Conservation (phyloP, 2,888 invertebrate species). For the Drosophila percnosoma region DNA sequence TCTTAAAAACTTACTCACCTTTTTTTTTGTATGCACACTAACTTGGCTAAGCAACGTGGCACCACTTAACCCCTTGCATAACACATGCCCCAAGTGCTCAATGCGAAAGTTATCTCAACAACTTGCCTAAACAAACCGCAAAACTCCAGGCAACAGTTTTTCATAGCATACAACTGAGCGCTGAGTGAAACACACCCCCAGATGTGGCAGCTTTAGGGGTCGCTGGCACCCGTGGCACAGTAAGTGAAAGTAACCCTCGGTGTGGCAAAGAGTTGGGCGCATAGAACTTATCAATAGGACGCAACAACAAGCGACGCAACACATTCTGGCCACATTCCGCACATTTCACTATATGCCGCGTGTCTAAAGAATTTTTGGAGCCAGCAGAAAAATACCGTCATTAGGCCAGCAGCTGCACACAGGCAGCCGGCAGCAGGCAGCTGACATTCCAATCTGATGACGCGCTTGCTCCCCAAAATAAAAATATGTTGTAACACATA, state of each 20-base stretch:
- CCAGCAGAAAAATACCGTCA: slow-evolving; percentile 80
- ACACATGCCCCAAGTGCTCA: background rate
- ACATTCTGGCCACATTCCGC: slow-evolving; percentile 7
- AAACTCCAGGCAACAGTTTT: slow-evolving; percentile 21
- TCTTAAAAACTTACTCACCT: no score
- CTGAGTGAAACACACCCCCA: slow-evolving; percentile 2
- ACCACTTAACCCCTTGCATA: background rate
- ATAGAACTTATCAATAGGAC: slow-evolving; percentile 68
- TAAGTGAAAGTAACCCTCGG: slow-evolving; percentile 81
- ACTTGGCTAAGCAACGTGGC: slow-evolving; percentile 17
- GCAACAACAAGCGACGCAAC: slow-evolving; percentile 4
- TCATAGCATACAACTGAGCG: slow-evolving; percentile 60
- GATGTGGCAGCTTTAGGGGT: slow-evolving; percentile 9
- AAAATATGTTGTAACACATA: slow-evolving; percentile 8
- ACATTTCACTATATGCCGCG: slow-evolving; percentile 3
- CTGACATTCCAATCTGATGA: slow-evolving; percentile 65
- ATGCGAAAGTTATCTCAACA: background rate
- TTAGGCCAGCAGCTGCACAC: slow-evolving; percentile 79
- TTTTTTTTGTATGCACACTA: background rate
- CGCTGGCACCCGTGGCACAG: slow-evolving; percentile 43
- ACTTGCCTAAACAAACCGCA: slow-evolving; percentile 6
- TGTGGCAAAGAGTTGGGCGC: slow-evolving; percentile 71
- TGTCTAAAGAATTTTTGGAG: slow-evolving; percentile 71
- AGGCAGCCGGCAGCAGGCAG: slow-evolving; percentile 39
- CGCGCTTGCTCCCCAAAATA: slow-evolving; percentile 50